Evolutionary conservation across 2,888 invertebrate species (phyloP), one percentile per base, ranked within the genome.

Genomic region (Teleogryllus oceanicus): DNA sequence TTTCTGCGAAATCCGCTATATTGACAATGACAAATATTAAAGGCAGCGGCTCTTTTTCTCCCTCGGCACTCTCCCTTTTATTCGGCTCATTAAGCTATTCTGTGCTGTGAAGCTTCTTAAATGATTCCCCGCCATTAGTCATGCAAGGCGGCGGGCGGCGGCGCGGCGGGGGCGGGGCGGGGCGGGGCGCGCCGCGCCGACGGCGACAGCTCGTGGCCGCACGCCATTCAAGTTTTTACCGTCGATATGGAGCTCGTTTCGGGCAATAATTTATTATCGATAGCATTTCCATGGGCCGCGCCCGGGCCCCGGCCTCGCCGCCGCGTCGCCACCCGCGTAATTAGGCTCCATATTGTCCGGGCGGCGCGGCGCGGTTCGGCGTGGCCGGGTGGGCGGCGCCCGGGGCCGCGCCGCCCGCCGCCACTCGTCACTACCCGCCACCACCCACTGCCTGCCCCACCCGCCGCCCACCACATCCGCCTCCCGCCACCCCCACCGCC

Each of bases 51-150:
- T 62, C n/a, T 62, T n/a, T 62, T 12, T n/a, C 62, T 62, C n/a
- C 16, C 62, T 62, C n/a, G 16, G 62, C n/a, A 62, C 62, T 62
- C 13, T n/a, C 62, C 16, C 62, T 62, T 62, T 62, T 62, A 62
- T 62, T 62, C 62, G 16, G 62, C 62, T 62, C 62, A 62, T 62
- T 62, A 62, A 62, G 62, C 62, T 62, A 62, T 62, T 62, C 62
- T 62, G 62, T 62, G 13, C 62, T 62, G 62, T 62, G 62, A 62
- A 62, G 62, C n/a, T 62, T 13, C 62, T 62, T 62, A 62, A 62
- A 62, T 62, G 62, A 62, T 62, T 62, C 62, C 13, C 62, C n/a
- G 62, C 62, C 16, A 62, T 62, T 18, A 62, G 12, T 62, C 62
- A 62, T 62, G 62, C n/a, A n/a, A 13, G 13, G n/a, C 16, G 62